A percentile compares a stretch with the other conserved stretches of the same genome.
Conservation (phyloP, 2,113 vertebrate species). For the Epinephelus cyanopodus region DNA sequence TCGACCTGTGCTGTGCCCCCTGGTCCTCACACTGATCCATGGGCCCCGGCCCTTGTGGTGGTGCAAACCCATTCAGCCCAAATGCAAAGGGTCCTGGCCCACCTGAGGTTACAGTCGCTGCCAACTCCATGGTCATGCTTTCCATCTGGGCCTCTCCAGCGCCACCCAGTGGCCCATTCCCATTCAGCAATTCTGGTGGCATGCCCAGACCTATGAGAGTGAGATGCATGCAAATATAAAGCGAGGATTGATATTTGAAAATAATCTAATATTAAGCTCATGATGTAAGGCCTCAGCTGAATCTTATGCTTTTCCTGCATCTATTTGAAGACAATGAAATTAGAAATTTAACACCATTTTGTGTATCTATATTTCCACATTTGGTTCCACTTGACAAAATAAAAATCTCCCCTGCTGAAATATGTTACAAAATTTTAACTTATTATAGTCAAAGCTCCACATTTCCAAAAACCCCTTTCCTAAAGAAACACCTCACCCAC, state of each 20-base stretch:
- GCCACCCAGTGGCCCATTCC: constrained; percentile 82
- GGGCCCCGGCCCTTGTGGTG: constrained; percentile 72
- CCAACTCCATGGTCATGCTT: constrained; percentile 89
- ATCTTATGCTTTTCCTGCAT: not conserved
- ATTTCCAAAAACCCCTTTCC: not conserved
- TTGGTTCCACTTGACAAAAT: not conserved
- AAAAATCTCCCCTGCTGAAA: not conserved
- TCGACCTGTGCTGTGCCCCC: constrained; percentile 60
- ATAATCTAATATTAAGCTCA: not conserved
- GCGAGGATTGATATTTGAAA: not conserved
- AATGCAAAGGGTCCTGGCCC: constrained; percentile 94
- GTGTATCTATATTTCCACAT: not conserved
- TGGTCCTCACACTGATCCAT: constrained; percentile 89
- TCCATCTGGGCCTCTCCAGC: constrained; percentile 87
- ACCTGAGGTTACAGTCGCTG: constrained; percentile 89
- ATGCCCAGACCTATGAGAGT: constrained; percentile 65
- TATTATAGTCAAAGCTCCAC: not conserved
- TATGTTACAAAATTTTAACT: not conserved
- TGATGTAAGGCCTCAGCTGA: not conserved
- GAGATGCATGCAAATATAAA: not conserved
- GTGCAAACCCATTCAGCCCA: constrained; percentile 87
- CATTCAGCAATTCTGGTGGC: constrained; percentile 60
- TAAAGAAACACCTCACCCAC: too few species aligned
- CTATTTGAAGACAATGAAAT: not conserved
- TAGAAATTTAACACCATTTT: not conserved